These are phyloP conservation scores for Palythoa heliodiscus DNA, from an alignment of 92 coral and sea anemone genomes.

Conservation along the genomic window DNA sequence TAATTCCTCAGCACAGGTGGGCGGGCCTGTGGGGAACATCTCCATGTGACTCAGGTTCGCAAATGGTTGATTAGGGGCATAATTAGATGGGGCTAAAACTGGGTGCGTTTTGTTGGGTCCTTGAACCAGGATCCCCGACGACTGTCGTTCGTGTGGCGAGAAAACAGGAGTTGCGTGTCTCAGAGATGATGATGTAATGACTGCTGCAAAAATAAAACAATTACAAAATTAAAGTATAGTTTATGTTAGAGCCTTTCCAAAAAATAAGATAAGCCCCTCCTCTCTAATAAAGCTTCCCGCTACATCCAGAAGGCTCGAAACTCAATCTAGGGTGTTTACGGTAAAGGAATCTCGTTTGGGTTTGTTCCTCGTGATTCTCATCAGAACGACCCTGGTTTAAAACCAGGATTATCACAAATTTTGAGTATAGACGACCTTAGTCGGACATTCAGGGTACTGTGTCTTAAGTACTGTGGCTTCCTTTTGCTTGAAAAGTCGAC, in stretches of 20 bases:
- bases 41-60: constrained; percentile 35
- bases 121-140: neutral
- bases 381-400: too few relatives aligned
- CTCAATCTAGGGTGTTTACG: too few relatives aligned
- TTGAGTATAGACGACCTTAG: too few relatives aligned
- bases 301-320: too few relatives aligned
- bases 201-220: neutral
- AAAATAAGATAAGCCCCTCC: too few relatives aligned
- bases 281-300: too few relatives aligned
- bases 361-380: too few relatives aligned
- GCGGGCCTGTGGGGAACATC: constrained; percentile 16
- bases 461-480: too few relatives aligned
- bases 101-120: neutral
- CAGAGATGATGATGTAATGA: neutral
- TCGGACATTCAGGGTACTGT: too few relatives aligned
- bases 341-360: too few relatives aligned
- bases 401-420: too few relatives aligned
- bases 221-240: neutral
- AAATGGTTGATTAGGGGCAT: constrained; percentile 40
- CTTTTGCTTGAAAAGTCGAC: too few relatives aligned
- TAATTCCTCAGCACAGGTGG: constrained; percentile 53
- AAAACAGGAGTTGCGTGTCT: constrained; percentile 14
- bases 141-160: neutral
- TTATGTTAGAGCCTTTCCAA: neutral
- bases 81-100: neutral